Percentiles rank a stretch among this genome's conserved stretches.
Conservation (phyloP, 2,113 vertebrate genomes). For the Chamaea fasciata region DNA sequence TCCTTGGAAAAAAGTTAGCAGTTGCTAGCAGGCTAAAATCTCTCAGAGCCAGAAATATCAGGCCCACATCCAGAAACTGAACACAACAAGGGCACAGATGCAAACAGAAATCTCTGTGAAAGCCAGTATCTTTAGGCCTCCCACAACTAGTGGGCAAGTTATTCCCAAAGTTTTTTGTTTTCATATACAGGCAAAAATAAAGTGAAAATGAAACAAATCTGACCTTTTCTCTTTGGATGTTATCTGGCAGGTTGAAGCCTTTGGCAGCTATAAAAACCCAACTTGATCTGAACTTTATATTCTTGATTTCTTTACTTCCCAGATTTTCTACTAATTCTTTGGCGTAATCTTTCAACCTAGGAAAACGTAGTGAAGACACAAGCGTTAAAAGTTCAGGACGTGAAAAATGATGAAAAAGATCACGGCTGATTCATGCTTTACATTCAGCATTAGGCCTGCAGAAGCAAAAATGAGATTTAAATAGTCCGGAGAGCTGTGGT, state of each 20-base stretch:
- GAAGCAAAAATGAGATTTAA: not conserved
- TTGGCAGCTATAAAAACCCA: conserved; percentile 76
- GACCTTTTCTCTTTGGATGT: conserved; percentile 73
- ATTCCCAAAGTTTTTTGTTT: not conserved
- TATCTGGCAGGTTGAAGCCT: conserved; percentile 66
- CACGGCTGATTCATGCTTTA: not conserved
- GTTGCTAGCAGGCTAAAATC: too few relatives aligned
- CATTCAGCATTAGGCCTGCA: not conserved
- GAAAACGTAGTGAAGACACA: not conserved
- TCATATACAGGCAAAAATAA: not conserved
- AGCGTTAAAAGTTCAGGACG: not conserved
- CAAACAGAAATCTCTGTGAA: not conserved
- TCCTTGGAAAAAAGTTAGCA: too few relatives aligned
- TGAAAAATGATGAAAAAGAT: not conserved
- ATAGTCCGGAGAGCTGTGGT: not conserved
- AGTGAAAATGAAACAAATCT: not conserved
- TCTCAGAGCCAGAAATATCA: too few relatives aligned
- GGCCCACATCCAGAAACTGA: not conserved
- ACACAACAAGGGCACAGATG: not conserved
- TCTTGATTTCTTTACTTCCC: conserved; percentile 71
- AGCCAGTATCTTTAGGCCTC: not conserved
- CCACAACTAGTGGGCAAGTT: not conserved
- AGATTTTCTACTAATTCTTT: conserved; percentile 62
- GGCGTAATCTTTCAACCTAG: conserved; percentile 40
- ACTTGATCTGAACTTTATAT: conserved; percentile 70